A percentile compares a stretch with the other conserved stretches of the same genome.
Evolutionary conservation across 2,113 vertebrate species (phyloP).

Genomic region (Scomber colias): DNA sequence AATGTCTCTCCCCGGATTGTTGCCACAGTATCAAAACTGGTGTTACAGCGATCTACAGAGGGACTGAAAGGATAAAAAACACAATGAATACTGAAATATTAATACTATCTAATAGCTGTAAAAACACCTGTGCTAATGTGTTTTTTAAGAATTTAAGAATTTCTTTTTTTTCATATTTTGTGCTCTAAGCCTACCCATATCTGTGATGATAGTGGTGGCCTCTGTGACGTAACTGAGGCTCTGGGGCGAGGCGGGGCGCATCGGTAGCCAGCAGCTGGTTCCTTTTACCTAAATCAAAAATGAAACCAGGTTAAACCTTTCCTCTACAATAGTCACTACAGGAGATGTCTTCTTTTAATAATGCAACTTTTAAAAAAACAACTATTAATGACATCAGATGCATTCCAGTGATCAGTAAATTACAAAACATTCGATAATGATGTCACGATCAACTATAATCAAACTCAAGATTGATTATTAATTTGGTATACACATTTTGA

Average conservation of each 20-base stretch:
- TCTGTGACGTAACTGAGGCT: constrained; percentile 54
- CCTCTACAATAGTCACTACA: not conserved
- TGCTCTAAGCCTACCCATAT: constrained; percentile 20
- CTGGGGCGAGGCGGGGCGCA: constrained; percentile 31
- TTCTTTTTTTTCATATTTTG: too few relatives aligned
- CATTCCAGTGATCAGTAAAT: too few relatives aligned
- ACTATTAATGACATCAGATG: too few relatives aligned
- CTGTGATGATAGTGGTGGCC: constrained; percentile 31
- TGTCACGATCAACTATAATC: too few relatives aligned
- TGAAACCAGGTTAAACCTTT: not conserved
- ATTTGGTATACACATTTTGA: too few relatives aligned
- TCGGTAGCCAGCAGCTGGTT: constrained; percentile 62
- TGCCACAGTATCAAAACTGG: constrained; percentile 83
- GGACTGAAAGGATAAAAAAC: constrained; percentile 25
- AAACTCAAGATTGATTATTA: too few relatives aligned
- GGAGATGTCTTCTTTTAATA: too few relatives aligned
- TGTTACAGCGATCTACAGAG: constrained; percentile 79
- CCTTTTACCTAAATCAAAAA: constrained; percentile 70
- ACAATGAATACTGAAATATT: not conserved
- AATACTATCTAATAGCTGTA: too few relatives aligned
- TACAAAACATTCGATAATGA: too few relatives aligned
- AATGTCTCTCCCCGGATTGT: constrained; percentile 85
- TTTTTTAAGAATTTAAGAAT: too few relatives aligned
- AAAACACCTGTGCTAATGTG: too few relatives aligned
- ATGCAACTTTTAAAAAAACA: too few relatives aligned